Base-by-base conservation (phyloP, 2,888 invertebrate species). In the Odontocolon sp. region DNA sequence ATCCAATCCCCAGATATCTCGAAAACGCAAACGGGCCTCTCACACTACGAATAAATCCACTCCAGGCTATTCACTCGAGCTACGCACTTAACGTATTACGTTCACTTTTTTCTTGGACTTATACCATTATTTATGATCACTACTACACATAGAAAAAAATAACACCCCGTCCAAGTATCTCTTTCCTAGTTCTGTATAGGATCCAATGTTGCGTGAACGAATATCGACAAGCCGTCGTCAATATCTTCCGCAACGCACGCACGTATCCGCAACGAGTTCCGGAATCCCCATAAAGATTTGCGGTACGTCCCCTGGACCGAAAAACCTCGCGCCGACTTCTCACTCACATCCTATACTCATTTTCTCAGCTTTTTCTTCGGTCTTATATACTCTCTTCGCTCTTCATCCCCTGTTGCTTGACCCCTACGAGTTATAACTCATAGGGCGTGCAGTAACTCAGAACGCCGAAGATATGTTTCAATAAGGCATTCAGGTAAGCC, bases 401-500 rank as follows among this genome's bases (percentile, higher is more conserved):
- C 56, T 56, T 52, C 23, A 40, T 69, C 61, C 36, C 47, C 14
- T 40, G 45, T 18, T 31, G 28, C 61, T 50, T 16, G 50, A 59
- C 68, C 57, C 57, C 50, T 28, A 40, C 63, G n/a, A n/a, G n/a
- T n/a, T 50, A 59, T 56, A 66, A 38, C 61, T 50, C 56, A 4
- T 38, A 33, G 45, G 31, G 50, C 38, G 38, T 16, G 50, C 74
- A 59, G 61, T 77, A 80, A 79, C 70, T 81, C 73, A 68, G 70
- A 40, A 72, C 71, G 70, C 72, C 64, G 74, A 61, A 80, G 80
- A 79, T 84, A 80, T 78, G 80, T 82, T 82, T 80, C 83, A 81
- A 81, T 82, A 80, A 81, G 68, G 80, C 70, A 79, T 82, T 78
- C 82, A 78, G 78, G 78, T 78, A 81, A 82, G 68, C 74, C 50